Percentiles rank a stretch among this genome's conserved stretches.
phyloP scores from a whole-genome alignment of 2,797 vertebrate genomes.

The Sparidentex hasta region DNA sequence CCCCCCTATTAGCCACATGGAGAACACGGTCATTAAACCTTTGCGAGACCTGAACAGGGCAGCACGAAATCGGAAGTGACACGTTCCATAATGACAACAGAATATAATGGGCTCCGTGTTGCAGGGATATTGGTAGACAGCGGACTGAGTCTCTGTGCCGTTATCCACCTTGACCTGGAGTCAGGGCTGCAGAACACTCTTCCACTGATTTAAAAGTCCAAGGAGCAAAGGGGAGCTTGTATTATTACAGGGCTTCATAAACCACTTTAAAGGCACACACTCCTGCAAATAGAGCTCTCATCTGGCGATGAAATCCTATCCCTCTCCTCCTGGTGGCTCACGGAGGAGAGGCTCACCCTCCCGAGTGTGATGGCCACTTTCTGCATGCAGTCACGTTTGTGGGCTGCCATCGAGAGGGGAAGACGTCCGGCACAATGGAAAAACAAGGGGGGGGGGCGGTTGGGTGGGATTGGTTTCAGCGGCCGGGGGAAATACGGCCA shows the following conservation, averaged over 20 bases:
- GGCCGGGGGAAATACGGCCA: conserved; percentile 54
- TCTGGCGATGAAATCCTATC: conserved; percentile 51
- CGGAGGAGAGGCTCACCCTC: conserved; percentile 32
- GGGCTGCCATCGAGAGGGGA: conserved; percentile 16
- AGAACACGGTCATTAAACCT: neutral
- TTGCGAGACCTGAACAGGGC: neutral
- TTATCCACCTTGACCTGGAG: conserved; percentile 38
- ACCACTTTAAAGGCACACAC: conserved; percentile 42
- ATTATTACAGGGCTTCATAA: conserved; percentile 41
- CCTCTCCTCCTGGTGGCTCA: conserved; percentile 22
- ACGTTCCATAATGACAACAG: neutral
- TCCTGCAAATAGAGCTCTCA: conserved; percentile 42
- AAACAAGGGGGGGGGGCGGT: conserved; percentile 59
- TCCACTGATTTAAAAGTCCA: conserved; percentile 57
- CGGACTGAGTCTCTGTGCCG: conserved; percentile 8
- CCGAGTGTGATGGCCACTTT: conserved; percentile 44
- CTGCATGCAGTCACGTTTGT: conserved; percentile 50
- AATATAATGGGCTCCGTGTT: neutral
- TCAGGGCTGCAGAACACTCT: conserved; percentile 39
- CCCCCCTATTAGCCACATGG: neutral
- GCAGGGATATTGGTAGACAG: neutral
- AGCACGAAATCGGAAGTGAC: neutral
- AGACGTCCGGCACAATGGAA: conserved; percentile 59
- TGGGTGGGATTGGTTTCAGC: conserved; percentile 36
- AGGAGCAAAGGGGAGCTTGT: conserved; percentile 36